Base-by-base conservation (phyloP, 2,113 vertebrate species). In the Tiliqua scincoides region DNA sequence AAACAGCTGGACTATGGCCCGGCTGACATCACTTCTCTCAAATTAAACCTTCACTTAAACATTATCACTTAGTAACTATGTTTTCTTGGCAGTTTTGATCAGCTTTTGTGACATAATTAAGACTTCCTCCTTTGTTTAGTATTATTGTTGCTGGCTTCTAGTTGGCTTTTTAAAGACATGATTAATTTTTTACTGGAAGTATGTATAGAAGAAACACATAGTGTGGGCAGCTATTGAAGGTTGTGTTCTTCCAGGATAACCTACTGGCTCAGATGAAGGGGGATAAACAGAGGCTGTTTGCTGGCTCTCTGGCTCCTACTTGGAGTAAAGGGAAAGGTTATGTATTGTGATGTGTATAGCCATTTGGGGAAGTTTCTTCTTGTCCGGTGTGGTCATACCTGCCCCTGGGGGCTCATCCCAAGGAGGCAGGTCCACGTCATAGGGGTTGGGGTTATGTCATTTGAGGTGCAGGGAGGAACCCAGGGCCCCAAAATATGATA, bases 21-120 rank as follows among this genome's bases (percentile, higher is more conserved):
- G 43, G n/a, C 17, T 40, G 37, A 3, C 21, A 43, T 40, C 3
- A n/a, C 2, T 52, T 52, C 7, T 43, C 37, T 30, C 48, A 52
- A 52, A 67, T 81, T 81, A 67, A n/a, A 67, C 43, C 30, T 81
- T 81, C 37, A 18, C 37, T 48, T 80, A 80, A 80, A 80, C 15
- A 48, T 48, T 67, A 52, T 25, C 4, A 63, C 20, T 30, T 32
- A 67, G 40, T 67, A 48, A 81, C 65, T 81, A 67, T 27, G 67
- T 52, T 67, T 67, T 43, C 65, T 81, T 32, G 37, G n/a, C n/a
- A 43, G 27, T 67, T 80, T 81, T 5, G 11, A 32, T 81, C 62
- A 17, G 43, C 23, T 21, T 8, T 30, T 68, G 14, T 2, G 65
- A n/a, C 30, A 18, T 61, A 65, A 67, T 67, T 81, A 67, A 81